phyloP scores from a whole-genome alignment of 2,888 invertebrate species.

The Drosophila kokeensis region DNA sequence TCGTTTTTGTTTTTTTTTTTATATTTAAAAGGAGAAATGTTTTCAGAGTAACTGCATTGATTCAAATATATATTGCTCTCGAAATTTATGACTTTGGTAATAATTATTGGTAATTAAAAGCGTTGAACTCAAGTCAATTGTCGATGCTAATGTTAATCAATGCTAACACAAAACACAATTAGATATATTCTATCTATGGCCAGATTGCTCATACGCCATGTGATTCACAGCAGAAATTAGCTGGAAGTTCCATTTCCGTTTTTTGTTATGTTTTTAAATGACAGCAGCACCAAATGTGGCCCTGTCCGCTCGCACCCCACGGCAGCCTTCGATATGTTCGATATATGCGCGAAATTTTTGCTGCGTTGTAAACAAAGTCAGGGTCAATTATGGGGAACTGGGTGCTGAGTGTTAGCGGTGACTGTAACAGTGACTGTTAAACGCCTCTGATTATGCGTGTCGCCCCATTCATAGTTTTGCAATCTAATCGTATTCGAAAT shows the following conservation, averaged over 20 bases:
- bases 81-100: neutral
- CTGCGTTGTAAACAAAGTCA: constrained; percentile 68
- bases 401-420: constrained; percentile 12
- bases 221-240: constrained; percentile 61
- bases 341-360: constrained; percentile 36
- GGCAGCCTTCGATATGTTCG: constrained; percentile 6
- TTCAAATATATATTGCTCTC: neutral
- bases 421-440: constrained; percentile 10
- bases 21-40: neutral
- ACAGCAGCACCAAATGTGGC: constrained; percentile 17
- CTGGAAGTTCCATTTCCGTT: constrained; percentile 66
- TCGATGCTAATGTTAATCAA: neutral
- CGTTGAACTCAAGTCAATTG: neutral
- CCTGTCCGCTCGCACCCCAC: neutral
- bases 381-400: constrained; percentile 42
- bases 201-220: constrained; percentile 62
- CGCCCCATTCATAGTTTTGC: constrained; percentile 64
- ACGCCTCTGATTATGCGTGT: constrained; percentile 31
- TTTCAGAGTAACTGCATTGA: neutral
- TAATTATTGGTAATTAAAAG: neutral
- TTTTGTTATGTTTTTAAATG: constrained; percentile 45
- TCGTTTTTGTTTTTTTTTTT: neutral
- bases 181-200: constrained; percentile 36
- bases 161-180: constrained; percentile 3
- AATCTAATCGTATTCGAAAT: constrained; percentile 61